Evolutionary conservation across 2,888 invertebrate species (phyloP).

Genomic region (Campaea margaritaria): DNA sequence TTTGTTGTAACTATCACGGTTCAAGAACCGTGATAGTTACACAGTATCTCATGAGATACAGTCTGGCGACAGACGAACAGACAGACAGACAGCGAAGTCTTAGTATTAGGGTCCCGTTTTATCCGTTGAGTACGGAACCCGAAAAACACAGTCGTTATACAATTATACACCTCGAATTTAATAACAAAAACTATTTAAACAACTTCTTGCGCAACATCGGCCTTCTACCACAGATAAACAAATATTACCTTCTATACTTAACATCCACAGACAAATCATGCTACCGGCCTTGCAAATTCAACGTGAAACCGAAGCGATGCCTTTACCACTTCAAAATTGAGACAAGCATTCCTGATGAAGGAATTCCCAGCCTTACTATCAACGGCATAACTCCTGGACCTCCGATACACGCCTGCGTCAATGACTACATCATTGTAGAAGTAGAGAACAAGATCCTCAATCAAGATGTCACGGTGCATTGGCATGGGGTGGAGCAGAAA

Average conservation of each 20-base stretch:
- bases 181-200: constrained; percentile 11
- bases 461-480: constrained; percentile 89
- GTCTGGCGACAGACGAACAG: no score
- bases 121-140: not conserved
- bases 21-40: no score
- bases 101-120: no score
- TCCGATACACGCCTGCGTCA: constrained; percentile 87
- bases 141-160: not conserved
- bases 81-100: no score
- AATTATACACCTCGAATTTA: constrained; percentile 13
- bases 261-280: constrained; percentile 72
- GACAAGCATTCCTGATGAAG: constrained; percentile 63
- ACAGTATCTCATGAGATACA: no score
- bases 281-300: constrained; percentile 80
- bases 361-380: constrained; percentile 62
- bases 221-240: constrained; percentile 24
- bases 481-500: constrained; percentile 88
- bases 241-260: constrained; percentile 3
- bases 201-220: constrained; percentile 30
- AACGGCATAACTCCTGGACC: constrained; percentile 81
- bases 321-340: constrained; percentile 71
- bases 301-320: constrained; percentile 77
- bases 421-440: constrained; percentile 90
- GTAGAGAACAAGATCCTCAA: constrained; percentile 89
- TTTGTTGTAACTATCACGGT: no score